Evolutionary conservation across 2,797 vertebrate species (phyloP), one percentile per base, ranked within the genome.

Genomic region (Acrossocheilus fasciatus): DNA sequence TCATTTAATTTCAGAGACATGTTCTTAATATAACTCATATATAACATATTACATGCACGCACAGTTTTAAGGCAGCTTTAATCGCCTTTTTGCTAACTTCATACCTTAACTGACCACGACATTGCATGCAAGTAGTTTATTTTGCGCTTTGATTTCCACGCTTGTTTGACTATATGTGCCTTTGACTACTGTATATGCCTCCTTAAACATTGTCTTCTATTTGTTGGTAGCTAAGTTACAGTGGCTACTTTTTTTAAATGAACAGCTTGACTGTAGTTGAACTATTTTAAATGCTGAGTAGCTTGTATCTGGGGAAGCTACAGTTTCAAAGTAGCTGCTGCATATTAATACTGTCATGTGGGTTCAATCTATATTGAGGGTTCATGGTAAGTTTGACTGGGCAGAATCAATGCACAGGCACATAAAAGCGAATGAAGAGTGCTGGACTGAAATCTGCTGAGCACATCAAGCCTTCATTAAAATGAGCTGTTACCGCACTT

Each of bases 391-490:
- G 66, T 82, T 62, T 66, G 45, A 34, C 69, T 84, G 41, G 45
- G 4, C 68, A 59, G 81, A 82, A 81, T 74, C 81, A 88, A 68
- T 68, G 87, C 90, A 89, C 81, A 72, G 36, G 23, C 59, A 43
- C 88, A 80, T 90, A 87, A 92, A 90, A 20, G 87, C n/a, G 52
- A 82, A 83, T 92, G 89, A 90, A 87, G 91, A 88, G 83, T 81
- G 85, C 86, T 23, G 85, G 83, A 89, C 89, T 86, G 26, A 26
- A 90, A 89, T 91, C 76, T 92, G 84, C 88, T 68, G 91, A 92
- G 89, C 90, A 93, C 93, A 92, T 94, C 91, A 93, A 83, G 86
- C 90, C 87, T 90, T 90, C 76, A 82, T 90, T 92, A 90, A 92
- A 93, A 94, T 89, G 88, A 92, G 89, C 91, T 83, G 90, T 92